phyloP scores from a whole-genome alignment of 2,113 vertebrate genomes.

The Ceuthmochares aereus region DNA sequence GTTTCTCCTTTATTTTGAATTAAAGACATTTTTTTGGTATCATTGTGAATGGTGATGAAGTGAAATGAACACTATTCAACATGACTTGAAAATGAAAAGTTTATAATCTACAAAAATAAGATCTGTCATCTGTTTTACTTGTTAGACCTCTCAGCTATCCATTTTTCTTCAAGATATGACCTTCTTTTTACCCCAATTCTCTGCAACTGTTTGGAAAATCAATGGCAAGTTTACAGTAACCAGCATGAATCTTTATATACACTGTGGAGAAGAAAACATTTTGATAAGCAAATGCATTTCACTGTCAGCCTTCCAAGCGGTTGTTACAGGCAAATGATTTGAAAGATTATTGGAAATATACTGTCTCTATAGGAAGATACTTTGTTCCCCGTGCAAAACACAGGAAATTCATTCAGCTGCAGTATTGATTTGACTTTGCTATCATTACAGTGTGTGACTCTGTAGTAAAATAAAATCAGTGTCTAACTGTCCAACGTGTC shows the following conservation, averaged over 20 bases:
- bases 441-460: not conserved
- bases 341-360: constrained; percentile 27
- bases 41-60: not conserved
- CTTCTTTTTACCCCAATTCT: constrained; percentile 30
- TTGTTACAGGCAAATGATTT: constrained; percentile 21
- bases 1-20: not conserved
- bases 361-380: not conserved
- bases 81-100: not conserved
- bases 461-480: constrained; percentile 30
- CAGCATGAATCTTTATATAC: not conserved
- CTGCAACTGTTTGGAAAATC: constrained; percentile 37
- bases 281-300: constrained; percentile 46
- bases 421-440: not conserved
- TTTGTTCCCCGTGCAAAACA: not conserved
- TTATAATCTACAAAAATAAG: not conserved
- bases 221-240: constrained; percentile 43
- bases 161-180: constrained; percentile 35
- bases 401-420: constrained; percentile 7
- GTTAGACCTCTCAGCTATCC: not conserved
- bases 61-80: constrained; percentile 2
- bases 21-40: not conserved
- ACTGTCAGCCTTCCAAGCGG: constrained; percentile 14
- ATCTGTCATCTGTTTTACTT: constrained; percentile 13
- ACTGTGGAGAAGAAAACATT: constrained; percentile 32
- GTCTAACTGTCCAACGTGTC: not conserved